Conservation (phyloP, 30 jellyfish, hydroid and myxozoan genomes). For the Nemopilema nomurai region DNA sequence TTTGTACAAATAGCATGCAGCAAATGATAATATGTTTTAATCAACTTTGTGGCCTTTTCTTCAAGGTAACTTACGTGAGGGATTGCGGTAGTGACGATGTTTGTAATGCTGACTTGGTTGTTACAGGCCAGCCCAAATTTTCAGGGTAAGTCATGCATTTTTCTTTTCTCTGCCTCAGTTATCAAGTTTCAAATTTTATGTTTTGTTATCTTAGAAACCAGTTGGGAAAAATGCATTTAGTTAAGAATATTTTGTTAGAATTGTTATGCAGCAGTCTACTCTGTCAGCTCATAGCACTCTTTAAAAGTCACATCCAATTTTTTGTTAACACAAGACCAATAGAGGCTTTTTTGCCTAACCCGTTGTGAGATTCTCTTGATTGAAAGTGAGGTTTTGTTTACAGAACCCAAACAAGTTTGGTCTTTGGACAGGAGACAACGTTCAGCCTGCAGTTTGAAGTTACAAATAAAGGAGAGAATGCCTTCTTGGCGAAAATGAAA, state of each 20-base stretch:
- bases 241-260: too few species aligned
- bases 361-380: too few species aligned
- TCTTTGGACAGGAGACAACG: conserved; percentile 50
- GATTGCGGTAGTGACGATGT: conserved; percentile 74
- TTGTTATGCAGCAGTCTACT: too few species aligned
- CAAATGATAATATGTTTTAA: neutral
- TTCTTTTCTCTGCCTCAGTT: neutral
- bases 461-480: conserved; percentile 61
- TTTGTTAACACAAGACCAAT: too few species aligned
- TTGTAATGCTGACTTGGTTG: conserved; percentile 64
- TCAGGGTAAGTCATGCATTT: conserved; percentile 40
- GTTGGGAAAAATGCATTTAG: too few species aligned
- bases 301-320: neutral
- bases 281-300: neutral
- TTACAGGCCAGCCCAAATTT: conserved; percentile 25
- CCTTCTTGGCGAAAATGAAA: conserved; percentile 55
- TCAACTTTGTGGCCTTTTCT: neutral
- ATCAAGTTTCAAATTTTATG: too few species aligned
- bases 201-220: too few species aligned
- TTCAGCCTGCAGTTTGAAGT: conserved; percentile 27
- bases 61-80: conserved; percentile 50
- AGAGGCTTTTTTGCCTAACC: too few species aligned
- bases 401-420: conserved; percentile 49
- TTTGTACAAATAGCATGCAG: too few species aligned
- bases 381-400: neutral